These are phyloP conservation scores for Probosciger aterrimus DNA, from an alignment of 2,113 vertebrate genomes.

Conservation along the genomic window DNA sequence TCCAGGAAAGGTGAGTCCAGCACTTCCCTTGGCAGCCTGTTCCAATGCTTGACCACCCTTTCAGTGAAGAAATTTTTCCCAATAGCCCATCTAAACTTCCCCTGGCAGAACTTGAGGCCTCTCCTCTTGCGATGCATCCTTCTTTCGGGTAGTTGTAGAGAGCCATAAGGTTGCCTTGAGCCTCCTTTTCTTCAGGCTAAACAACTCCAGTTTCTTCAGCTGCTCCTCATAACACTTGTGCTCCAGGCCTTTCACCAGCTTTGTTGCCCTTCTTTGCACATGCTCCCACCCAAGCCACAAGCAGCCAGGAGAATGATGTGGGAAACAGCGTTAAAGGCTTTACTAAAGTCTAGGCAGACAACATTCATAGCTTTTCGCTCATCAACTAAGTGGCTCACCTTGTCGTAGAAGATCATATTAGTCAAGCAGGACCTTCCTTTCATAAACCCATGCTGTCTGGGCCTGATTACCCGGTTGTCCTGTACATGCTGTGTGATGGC, in stretches of 20 bases:
- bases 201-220: background rate
- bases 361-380: background rate
- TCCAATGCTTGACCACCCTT: background rate
- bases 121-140: background rate
- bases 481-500: background rate
- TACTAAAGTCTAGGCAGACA: background rate
- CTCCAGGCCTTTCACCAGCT: background rate
- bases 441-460: background rate
- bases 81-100: background rate
- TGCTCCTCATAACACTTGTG: accelerated
- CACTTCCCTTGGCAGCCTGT: background rate
- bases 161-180: background rate
- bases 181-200: background rate
- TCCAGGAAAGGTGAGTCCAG: background rate
- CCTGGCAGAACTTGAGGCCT: background rate
- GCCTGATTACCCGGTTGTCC: background rate
- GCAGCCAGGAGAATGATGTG: background rate
- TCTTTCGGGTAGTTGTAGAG: background rate
- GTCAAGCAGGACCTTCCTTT: background rate
- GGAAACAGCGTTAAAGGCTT: background rate
- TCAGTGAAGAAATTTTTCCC: background rate
- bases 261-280: background rate
- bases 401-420: background rate
- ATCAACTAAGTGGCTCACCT: background rate
- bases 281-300: background rate